Evolutionary conservation across 2,797 vertebrate species (phyloP).

Genomic region (Notamacropus eugenii): DNA sequence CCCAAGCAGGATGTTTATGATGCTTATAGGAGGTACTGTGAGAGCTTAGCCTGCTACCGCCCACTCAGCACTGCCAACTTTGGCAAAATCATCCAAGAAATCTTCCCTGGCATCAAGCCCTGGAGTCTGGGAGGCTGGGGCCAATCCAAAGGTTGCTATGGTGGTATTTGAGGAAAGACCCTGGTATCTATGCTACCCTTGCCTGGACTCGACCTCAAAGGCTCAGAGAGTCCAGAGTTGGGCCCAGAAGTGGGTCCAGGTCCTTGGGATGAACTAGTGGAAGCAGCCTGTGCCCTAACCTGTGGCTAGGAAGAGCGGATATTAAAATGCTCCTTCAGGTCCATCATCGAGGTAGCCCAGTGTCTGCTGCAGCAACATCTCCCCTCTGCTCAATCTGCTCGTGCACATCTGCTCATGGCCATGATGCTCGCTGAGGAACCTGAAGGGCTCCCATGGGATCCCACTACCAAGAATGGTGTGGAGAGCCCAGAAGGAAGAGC

Average conservation of each 20-base stretch:
- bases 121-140: slow-evolving; percentile 93
- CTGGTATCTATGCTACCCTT: slow-evolving; percentile 95
- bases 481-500: slow-evolving; percentile 57
- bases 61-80: slow-evolving; percentile 95
- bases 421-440: slow-evolving; percentile 85
- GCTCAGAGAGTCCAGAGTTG: slow-evolving; percentile 90
- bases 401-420: slow-evolving; percentile 92
- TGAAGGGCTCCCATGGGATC: slow-evolving; percentile 8
- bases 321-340: slow-evolving; percentile 96
- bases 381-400: slow-evolving; percentile 94
- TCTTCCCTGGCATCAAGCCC: slow-evolving; percentile 97
- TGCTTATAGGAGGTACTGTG: slow-evolving; percentile 95
- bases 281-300: slow-evolving; percentile 95
- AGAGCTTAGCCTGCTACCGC: slow-evolving; percentile 92
- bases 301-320: slow-evolving; percentile 98
- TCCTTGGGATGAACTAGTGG: slow-evolving; percentile 90
- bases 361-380: slow-evolving; percentile 97
- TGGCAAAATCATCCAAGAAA: slow-evolving; percentile 97
- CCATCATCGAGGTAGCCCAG: slow-evolving; percentile 96
- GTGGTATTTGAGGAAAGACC: slow-evolving; percentile 95
- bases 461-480: slow-evolving; percentile 65
- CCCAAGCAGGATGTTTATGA: slow-evolving; percentile 97
- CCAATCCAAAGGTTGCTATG: slow-evolving; percentile 97
- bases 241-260: slow-evolving; percentile 91
- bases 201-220: slow-evolving; percentile 95